Base-by-base conservation (phyloP, 2,113 vertebrate species). In the Odontophorus gujanensis region DNA sequence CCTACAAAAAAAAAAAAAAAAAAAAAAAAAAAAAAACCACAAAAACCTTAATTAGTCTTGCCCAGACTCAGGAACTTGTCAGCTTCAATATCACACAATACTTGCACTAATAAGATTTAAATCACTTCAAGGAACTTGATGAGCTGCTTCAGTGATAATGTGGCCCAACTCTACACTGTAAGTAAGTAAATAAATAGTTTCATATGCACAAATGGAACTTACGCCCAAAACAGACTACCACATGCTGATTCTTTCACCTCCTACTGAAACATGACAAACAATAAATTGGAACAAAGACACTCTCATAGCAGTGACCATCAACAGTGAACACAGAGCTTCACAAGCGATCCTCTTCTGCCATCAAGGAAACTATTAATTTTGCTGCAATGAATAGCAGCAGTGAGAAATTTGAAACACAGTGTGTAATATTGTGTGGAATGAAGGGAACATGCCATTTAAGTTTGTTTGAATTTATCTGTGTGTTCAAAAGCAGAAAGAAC, bases 21-120 rank as follows among this genome's bases (percentile, higher is more conserved):
- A 24, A 48, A 11, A 50, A 48, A 24, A 50, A 48, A 48, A 48
- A 24, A 24, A 3, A 50, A 12, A 24, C 2, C 6, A 43, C 26
- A 78, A 83, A 36, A 5, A 0, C 1, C 40, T 22, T 36, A 9
- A 83, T 71, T 74, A 87, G 38, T 58, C 50, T 47, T 66, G 45
- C 13, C 48, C 3, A 3, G 87, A 89, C 13, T 0, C 1, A 84
- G 79, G 21, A 81, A 90, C 21, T 38, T 71, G 63, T 55, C 71
- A 85, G 36, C 17, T 88, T 88, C 51, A 87, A 26, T 87, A 80
- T 74, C 43, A 65, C 51, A 71, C n/a, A 68, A 18, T 81, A 77
- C 15, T 55, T 69, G 34, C 11, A 61, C 7, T 82, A 78, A 81
- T 72, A 73, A 68, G 62, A 91, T 77, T 76, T 92, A 87, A 89